Base-by-base conservation (phyloP, 2,888 invertebrate species). In the Icerya purchasi region DNA sequence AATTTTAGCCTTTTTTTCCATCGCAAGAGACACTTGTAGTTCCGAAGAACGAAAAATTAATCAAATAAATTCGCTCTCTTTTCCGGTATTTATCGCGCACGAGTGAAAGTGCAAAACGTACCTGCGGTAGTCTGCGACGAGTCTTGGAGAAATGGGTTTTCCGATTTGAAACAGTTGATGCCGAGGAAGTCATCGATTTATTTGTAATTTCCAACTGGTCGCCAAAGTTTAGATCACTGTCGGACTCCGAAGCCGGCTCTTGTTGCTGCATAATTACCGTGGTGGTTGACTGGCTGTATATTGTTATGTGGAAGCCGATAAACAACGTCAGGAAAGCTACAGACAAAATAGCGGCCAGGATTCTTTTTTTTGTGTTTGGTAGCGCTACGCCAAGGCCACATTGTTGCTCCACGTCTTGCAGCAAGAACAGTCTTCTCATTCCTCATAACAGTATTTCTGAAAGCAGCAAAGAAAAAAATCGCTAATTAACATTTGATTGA, bases 51-150 rank as follows among this genome's bases (percentile, higher is more conserved):
- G n/a, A n/a, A n/a, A n/a, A n/a, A n/a, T n/a, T n/a, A n/a, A n/a
- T n/a, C n/a, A n/a, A n/a, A n/a, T n/a, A n/a, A n/a, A n/a, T n/a
- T n/a, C n/a, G n/a, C n/a, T n/a, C n/a, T n/a, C n/a, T n/a, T n/a
- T n/a, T n/a, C n/a, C n/a, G n/a, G n/a, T n/a, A n/a, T n/a, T n/a
- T n/a, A n/a, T n/a, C n/a, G n/a, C n/a, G n/a, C n/a, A n/a, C n/a
- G n/a, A n/a, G n/a, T n/a, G n/a, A n/a, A n/a, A n/a, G n/a, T n/a
- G n/a, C n/a, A n/a, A n/a, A n/a, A 54, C 58, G 60, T 56, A 66
- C 67, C 73, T 79, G 79, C n/a, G 83, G 83, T 66, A 83, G 71
- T 65, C 81, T 75, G 50, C 81, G 74, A 67, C 74, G 77, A 54
- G 80, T 79, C 65, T 79, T 77, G 2, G 79, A 76, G 64, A 81